A percentile compares a stretch with the other conserved stretches of the same genome.
Conservation (phyloP, 2,797 vertebrate species). For the Pseudomugil gertrudae region DNA sequence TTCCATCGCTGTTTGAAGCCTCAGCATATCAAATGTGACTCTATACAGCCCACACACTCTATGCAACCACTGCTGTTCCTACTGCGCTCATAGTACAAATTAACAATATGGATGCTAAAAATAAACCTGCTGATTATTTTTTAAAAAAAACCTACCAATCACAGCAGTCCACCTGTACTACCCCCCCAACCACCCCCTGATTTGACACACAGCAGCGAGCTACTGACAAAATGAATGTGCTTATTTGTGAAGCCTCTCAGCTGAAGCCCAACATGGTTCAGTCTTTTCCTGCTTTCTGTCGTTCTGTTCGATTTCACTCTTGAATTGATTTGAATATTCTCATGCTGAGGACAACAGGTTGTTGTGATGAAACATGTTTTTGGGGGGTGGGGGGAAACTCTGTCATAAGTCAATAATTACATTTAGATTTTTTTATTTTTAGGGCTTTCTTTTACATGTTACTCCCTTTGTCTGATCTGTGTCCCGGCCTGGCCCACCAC, state of each 20-base stretch:
- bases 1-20: conserved; percentile 23
- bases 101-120: conserved; percentile 56
- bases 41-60: conserved; percentile 27
- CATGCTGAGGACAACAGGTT: conserved; percentile 30
- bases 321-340: conserved; percentile 34
- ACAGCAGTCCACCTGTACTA: conserved; percentile 38
- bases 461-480: too few relatives aligned
- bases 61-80: conserved; percentile 32
- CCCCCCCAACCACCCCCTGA: conserved; percentile 35
- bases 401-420: too few relatives aligned
- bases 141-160: conserved; percentile 30
- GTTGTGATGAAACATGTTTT: too few relatives aligned
- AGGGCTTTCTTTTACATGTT: too few relatives aligned
- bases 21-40: conserved; percentile 34
- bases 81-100: conserved; percentile 25
- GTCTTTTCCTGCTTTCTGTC: conserved; percentile 12
- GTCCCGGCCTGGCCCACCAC: too few relatives aligned
- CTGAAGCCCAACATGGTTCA: conserved; percentile 7
- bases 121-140: conserved; percentile 43
- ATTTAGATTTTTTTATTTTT: too few relatives aligned
- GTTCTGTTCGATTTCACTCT: conserved; percentile 31
- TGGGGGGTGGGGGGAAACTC: too few relatives aligned
- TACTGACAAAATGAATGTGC: conserved; percentile 37
- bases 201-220: conserved; percentile 44
- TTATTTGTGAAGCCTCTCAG: conserved; percentile 33